Conservation (phyloP, 2,797 vertebrate species). For the Furcifer pardalis region DNA sequence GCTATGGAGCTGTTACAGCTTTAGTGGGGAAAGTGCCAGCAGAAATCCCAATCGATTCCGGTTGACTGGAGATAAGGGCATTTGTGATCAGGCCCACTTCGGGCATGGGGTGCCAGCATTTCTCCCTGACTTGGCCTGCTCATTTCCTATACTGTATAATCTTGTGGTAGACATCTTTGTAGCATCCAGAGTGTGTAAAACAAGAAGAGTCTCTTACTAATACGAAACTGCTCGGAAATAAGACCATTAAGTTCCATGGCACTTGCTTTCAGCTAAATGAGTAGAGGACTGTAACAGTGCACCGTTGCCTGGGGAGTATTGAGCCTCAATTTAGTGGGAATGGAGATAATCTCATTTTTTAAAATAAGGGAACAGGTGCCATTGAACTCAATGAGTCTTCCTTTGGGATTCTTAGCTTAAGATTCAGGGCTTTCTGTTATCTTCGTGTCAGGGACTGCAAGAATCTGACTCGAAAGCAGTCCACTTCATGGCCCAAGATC, state of each 20-base stretch:
- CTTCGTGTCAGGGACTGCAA: background rate
- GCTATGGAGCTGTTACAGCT: no score
- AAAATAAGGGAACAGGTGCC: background rate
- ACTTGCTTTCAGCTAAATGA: background rate
- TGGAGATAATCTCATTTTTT: background rate
- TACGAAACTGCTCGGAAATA: background rate
- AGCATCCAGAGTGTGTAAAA: background rate
- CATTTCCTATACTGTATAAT: no score
- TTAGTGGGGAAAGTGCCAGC: background rate
- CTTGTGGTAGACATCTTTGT: background rate
- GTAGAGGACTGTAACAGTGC: background rate
- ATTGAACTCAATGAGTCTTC: background rate
- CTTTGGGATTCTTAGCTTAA: background rate
- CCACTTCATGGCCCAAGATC: background rate
- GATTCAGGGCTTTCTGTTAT: background rate
- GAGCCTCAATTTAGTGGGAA: background rate
- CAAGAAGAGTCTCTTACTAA: background rate
- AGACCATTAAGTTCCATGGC: background rate
- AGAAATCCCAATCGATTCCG: background rate
- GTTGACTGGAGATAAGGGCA: no score
- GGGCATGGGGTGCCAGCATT: background rate
- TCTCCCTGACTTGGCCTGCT: no score
- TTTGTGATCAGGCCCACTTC: background rate
- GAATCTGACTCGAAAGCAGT: background rate
- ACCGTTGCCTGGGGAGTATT: background rate